Conservation (phyloP, 1,140 invertebrate species). For the Drosophila kikkawai region DNA sequence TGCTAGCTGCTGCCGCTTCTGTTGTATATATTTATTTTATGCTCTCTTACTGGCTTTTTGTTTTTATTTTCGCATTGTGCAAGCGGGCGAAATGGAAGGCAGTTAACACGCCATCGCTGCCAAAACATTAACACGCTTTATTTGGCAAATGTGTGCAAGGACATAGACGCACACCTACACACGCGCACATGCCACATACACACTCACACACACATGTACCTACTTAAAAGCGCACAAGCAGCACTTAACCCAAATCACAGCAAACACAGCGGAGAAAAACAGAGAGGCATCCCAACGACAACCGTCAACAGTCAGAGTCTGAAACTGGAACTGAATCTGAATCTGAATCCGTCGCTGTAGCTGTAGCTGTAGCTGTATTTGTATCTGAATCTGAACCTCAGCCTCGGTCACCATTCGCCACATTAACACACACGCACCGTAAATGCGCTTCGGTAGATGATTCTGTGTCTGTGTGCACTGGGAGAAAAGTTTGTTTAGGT, state of each 20-base stretch:
- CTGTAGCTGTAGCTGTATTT: slow-evolving; percentile 13
- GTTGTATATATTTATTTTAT: slow-evolving; percentile 63
- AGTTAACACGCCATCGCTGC: slow-evolving; percentile 77
- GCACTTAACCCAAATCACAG: slow-evolving; percentile 82
- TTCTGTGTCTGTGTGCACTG: slow-evolving; percentile 19
- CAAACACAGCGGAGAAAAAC: slow-evolving; percentile 47
- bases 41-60: slow-evolving; percentile 47
- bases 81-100: slow-evolving; percentile 79
- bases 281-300: slow-evolving; percentile 56
- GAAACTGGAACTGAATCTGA: slow-evolving; percentile 34
- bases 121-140: slow-evolving; percentile 82
- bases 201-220: slow-evolving; percentile 42
- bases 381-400: slow-evolving; percentile 30
- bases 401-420: slow-evolving; percentile 64
- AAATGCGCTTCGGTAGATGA: slow-evolving; percentile 2
- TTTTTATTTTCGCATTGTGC: slow-evolving; percentile 69
- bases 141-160: slow-evolving; percentile 78
- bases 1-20: slow-evolving; percentile 10
- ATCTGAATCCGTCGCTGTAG: slow-evolving; percentile 15
- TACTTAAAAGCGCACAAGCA: slow-evolving; percentile 79
- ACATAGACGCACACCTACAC: slow-evolving; percentile 41
- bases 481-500: not conserved
- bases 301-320: slow-evolving; percentile 55
- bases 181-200: slow-evolving; percentile 2
- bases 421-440: slow-evolving; percentile 57